Conservation (phyloP, 2,797 vertebrate species). For the Pseudotriccus pelzelni region DNA sequence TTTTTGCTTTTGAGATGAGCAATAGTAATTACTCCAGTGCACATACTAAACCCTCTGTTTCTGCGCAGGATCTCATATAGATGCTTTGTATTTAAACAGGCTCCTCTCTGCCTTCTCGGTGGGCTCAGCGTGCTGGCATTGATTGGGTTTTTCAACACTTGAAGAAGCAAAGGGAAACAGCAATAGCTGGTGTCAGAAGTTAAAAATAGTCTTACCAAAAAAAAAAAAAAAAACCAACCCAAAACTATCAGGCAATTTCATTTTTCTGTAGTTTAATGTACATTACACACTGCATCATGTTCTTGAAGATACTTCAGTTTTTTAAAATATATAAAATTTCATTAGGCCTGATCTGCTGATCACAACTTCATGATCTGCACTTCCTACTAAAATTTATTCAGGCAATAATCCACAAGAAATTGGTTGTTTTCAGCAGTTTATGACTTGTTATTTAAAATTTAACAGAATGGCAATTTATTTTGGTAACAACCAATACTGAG, state of each 20-base stretch:
- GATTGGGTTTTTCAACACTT: background rate
- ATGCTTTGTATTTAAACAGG: background rate
- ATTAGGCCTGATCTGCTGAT: slow-evolving; percentile 57
- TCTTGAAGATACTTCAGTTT: background rate
- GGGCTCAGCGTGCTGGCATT: rapidly evolving
- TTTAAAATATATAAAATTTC: slow-evolving; percentile 8
- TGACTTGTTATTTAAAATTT: slow-evolving; percentile 83
- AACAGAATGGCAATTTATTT: slow-evolving; percentile 81
- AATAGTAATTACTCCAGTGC: background rate
- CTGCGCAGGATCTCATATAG: background rate
- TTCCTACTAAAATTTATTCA: slow-evolving; percentile 76
- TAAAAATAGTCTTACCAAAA: background rate
- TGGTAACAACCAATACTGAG: slow-evolving; percentile 78
- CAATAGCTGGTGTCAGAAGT: background rate
- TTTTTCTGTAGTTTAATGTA: background rate
- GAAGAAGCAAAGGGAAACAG: background rate
- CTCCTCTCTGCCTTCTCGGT: background rate
- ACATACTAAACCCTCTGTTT: background rate
- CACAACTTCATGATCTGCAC: slow-evolving; percentile 62
- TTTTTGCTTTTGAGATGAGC: slow-evolving; percentile 60
- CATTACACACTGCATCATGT: background rate
- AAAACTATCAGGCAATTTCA: background rate
- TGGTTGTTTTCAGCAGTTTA: slow-evolving; percentile 80
- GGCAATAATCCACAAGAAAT: slow-evolving; percentile 78
- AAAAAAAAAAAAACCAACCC: background rate